Evolutionary conservation across 1,140 invertebrate species (phyloP), one percentile per base, ranked within the genome.

Genomic region (Lepidurus arcticus): DNA sequence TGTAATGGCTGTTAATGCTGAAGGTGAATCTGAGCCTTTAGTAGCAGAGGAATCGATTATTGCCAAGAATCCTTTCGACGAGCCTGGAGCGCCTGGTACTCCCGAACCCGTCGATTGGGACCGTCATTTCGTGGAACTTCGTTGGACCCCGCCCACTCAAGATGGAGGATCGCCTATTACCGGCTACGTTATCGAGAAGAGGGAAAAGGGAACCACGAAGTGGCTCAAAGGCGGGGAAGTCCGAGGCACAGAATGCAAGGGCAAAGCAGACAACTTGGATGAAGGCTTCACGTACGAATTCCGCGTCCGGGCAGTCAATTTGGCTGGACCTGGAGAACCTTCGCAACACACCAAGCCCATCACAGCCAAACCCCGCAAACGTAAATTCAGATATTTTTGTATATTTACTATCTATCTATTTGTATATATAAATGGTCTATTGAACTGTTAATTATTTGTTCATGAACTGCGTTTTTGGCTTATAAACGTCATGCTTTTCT

Each of bases 21-120:
- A 98, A 86, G 97, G 97, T 26, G 93, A 94, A 84, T 97, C 96
- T 6, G 94, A 97, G 83, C 95, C 96, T 16, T 85, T 99, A 65
- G 91, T 93, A 81, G 94, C 94, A 7, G 92, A 94, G 73, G 90
- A 94, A 80, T 90, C 93, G 21, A 95, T 98, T 79, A 89, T 98
- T 81, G 97, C 97, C 26, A 98, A 98, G 86, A 98, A 99, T 94
- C 96, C 96, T 82, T 99, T 95, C 85, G 95, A 97, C 85, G 93
- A 95, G 84, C 95, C 96, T 81, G 95, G 94, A 78, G 90, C 94
- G 82, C 94, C 95, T 79, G 93, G 93, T 73, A 90, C 91, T 79
- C 95, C 95, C 26, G 93, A 97, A 84, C 88, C 93, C 11, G 90
- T 92, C 45, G 96, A 98, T 84, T 98, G 95, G 95, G 96, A 98